These are phyloP conservation scores for Hartigia nigra DNA, from an alignment of 2,888 invertebrate genomes.

Conservation along the genomic window DNA sequence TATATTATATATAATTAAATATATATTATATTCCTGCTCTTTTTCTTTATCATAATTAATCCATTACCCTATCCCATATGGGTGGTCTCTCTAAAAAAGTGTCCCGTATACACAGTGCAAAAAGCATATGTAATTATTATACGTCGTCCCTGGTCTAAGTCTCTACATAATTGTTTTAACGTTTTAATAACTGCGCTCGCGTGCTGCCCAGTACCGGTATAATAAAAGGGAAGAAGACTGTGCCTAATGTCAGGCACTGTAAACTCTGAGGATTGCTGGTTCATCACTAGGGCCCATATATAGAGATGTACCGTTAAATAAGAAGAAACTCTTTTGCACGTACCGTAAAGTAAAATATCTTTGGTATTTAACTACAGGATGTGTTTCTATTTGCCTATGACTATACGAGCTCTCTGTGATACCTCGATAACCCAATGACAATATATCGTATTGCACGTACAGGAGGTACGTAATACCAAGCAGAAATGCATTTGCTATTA, in stretches of 20 bases:
- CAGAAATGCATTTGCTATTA: conserved; percentile 2
- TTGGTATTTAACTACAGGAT: neutral
- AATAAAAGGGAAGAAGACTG: conserved; percentile 7
- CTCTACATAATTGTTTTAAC: conserved; percentile 56
- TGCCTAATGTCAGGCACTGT: neutral
- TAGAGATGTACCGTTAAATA: neutral
- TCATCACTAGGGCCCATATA: neutral
- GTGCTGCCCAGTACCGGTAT: conserved; percentile 32
- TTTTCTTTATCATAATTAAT: conserved; percentile 3
- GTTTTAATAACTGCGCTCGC: conserved; percentile 60
- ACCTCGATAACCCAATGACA: neutral
- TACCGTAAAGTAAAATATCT: neutral
- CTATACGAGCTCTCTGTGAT: neutral
- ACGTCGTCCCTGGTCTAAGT: conserved; percentile 20
- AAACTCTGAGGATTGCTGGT: neutral
- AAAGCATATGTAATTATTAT: conserved; percentile 49
- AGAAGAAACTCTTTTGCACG: neutral
- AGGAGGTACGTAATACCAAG: conserved; percentile 4
- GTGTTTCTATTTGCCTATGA: neutral
- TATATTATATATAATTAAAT: neutral
- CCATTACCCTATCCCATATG: neutral
- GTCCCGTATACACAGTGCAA: conserved; percentile 22
- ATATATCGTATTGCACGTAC: conserved; percentile 11
- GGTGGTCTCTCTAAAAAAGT: neutral
- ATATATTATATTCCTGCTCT: neutral